Conservation (phyloP, 2,797 vertebrate species). For the Rousettus madagascariensis region DNA sequence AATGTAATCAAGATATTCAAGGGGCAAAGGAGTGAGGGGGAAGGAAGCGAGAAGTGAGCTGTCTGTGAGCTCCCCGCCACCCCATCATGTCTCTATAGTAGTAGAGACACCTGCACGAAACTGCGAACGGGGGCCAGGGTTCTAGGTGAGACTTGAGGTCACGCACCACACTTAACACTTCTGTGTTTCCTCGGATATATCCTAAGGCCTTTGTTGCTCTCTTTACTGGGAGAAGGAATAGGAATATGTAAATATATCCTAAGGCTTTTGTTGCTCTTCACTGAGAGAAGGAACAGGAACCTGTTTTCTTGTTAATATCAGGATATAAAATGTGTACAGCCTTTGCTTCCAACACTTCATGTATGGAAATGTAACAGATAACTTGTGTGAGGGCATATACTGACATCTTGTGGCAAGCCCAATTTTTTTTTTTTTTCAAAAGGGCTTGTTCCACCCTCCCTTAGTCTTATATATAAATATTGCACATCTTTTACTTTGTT, state of each 20-base stretch:
- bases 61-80: not conserved
- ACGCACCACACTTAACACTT: not conserved
- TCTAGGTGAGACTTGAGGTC: not conserved
- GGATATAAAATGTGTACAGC: not conserved
- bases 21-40: not conserved
- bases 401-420: slow-evolving; percentile 55
- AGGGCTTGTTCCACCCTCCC: not conserved
- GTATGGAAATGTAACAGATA: not conserved
- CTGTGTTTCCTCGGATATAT: not conserved
- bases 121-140: not conserved
- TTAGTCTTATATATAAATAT: not conserved
- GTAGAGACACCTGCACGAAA: not conserved
- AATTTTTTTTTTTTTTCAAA: not conserved
- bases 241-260: not conserved
- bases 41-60: not conserved
- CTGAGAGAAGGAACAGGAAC: not conserved
- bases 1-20: not conserved
- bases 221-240: not conserved
- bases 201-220: not conserved
- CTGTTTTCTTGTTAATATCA: not conserved
- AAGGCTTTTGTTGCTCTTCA: not conserved
- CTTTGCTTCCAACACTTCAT: not conserved
- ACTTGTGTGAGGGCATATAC: not conserved
- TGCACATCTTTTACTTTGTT: not conserved
- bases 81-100: not conserved